These are phyloP conservation scores for Eupeodes luniger DNA, from an alignment of 2,888 invertebrate species.

Conservation along the genomic window DNA sequence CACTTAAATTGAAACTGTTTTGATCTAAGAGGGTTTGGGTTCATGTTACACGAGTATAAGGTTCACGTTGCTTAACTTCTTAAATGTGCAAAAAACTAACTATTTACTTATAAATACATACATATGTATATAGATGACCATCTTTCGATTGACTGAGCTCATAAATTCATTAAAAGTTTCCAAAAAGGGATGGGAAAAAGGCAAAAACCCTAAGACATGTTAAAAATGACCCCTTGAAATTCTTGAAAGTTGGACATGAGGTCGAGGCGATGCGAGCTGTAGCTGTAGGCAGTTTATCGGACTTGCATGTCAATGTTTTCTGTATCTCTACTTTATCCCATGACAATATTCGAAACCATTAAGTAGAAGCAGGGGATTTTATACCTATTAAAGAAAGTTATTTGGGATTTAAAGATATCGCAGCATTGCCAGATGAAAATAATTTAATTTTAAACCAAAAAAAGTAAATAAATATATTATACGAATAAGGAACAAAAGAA, in stretches of 20 bases:
- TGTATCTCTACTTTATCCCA: not conserved
- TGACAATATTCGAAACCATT: conserved; percentile 33
- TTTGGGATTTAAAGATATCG: not conserved
- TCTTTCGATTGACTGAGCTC: conserved; percentile 59
- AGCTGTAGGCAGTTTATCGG: not conserved
- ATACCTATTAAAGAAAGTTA: conserved; percentile 14
- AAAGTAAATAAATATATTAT: too few species aligned
- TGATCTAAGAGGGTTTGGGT: not conserved
- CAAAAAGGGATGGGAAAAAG: conserved; percentile 8
- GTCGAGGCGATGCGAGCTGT: conserved; percentile 11
- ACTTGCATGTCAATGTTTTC: not conserved
- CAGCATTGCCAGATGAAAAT: conserved; percentile 7
- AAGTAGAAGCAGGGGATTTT: not conserved
- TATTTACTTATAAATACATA: too few species aligned
- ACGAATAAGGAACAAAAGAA: too few species aligned
- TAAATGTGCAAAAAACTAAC: conserved; percentile 13
- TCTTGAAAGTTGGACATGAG: conserved; percentile 17
- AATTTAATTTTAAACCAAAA: too few species aligned
- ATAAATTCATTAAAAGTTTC: conserved; percentile 70
- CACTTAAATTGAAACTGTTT: conserved; percentile 36
- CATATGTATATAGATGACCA: conserved; percentile 44
- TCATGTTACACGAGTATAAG: too few species aligned
- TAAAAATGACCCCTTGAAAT: conserved; percentile 70
- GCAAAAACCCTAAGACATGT: conserved; percentile 34
- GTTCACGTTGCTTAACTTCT: conserved; percentile 7